phyloP scores from a whole-genome alignment of 2,113 vertebrate genomes.

The Syngnathus scovelli region DNA sequence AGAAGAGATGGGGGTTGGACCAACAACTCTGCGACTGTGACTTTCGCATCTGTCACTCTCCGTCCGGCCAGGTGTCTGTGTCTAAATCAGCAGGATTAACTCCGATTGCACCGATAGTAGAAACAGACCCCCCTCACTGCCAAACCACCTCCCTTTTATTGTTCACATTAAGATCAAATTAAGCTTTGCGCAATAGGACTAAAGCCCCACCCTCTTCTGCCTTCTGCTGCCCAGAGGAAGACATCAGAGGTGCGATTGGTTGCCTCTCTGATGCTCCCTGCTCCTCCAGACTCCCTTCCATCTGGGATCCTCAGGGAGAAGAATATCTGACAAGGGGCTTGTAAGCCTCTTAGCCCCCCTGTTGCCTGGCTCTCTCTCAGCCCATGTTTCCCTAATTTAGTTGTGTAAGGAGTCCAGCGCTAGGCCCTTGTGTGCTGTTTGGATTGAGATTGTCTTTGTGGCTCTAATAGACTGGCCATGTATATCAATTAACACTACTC shows the following conservation, averaged over 20 bases:
- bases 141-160: constrained; percentile 53
- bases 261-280: constrained; percentile 73
- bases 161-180: constrained; percentile 82
- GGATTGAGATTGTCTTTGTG: constrained; percentile 89
- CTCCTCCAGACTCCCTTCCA: constrained; percentile 89
- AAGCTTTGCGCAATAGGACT: constrained; percentile 75
- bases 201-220: constrained; percentile 82
- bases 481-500: constrained; percentile 90
- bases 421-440: constrained; percentile 85
- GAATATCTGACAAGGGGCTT: constrained; percentile 93
- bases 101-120: constrained; percentile 66
- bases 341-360: constrained; percentile 97
- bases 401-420: constrained; percentile 88
- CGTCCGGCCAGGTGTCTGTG: constrained; percentile 68
- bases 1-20: constrained; percentile 35
- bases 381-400: constrained; percentile 98
- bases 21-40: constrained; percentile 41
- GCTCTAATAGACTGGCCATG: constrained; percentile 90
- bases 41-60: constrained; percentile 67
- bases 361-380: constrained; percentile 86
- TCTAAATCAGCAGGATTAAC: constrained; percentile 66
- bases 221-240: constrained; percentile 91
- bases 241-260: constrained; percentile 87
- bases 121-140: constrained; percentile 48
- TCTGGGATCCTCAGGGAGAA: constrained; percentile 89